phyloP scores from a whole-genome alignment of 2,888 invertebrate species.

The Rhagium mordax region DNA sequence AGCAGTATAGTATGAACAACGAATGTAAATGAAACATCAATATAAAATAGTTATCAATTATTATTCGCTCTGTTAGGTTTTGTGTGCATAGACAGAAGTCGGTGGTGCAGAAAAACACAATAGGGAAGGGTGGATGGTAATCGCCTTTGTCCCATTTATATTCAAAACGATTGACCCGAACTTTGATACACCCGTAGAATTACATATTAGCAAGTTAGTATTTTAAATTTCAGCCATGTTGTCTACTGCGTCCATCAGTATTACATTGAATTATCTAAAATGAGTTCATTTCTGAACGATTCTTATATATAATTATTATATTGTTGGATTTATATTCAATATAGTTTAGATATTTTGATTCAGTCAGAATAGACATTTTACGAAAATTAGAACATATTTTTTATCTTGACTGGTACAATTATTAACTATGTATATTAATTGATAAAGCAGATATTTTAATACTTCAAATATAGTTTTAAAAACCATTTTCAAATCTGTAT shows the following conservation, averaged over 20 bases:
- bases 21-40: constrained; percentile 61
- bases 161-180: constrained; percentile 64
- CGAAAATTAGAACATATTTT: no score
- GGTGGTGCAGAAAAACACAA: constrained; percentile 65
- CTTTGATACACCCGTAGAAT: constrained; percentile 50
- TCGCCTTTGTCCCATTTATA: constrained; percentile 65
- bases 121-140: constrained; percentile 64
- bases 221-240: constrained; percentile 17
- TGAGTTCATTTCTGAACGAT: not conserved
- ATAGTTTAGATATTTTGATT: no score
- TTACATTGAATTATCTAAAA: not conserved
- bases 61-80: constrained; percentile 61
- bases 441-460: no score
- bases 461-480: no score
- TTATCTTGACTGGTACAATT: no score
- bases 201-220: constrained; percentile 36
- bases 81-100: constrained; percentile 59
- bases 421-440: no score
- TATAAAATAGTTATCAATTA: constrained; percentile 66
- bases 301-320: no score
- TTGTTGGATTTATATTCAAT: no score
- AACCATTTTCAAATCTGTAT: no score
- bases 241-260: not conserved
- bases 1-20: constrained; percentile 34
- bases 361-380: no score